These are phyloP conservation scores for Hippocampus barbouri DNA, from an alignment of 2,113 vertebrate genomes.

Conservation along the genomic window DNA sequence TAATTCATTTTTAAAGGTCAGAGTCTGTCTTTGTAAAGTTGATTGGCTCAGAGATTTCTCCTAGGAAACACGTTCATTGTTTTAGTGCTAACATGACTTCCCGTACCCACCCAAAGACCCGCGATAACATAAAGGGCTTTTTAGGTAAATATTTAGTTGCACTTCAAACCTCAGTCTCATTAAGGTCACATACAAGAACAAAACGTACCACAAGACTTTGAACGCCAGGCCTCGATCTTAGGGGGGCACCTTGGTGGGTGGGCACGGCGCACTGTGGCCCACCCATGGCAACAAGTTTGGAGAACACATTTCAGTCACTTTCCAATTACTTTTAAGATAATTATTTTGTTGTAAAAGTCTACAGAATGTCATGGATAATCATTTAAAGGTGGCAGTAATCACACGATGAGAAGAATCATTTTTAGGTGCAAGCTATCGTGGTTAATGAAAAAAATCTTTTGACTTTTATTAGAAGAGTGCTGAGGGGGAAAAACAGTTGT, in stretches of 20 bases:
- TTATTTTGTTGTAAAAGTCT: too few species aligned
- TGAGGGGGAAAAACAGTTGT: too few species aligned
- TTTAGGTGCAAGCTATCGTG: too few species aligned
- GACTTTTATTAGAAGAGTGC: too few species aligned
- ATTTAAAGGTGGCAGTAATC: too few species aligned
- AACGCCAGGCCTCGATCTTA: too few species aligned
- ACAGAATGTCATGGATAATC: too few species aligned
- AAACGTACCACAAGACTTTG: not conserved
- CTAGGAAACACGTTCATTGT: constrained; percentile 43
- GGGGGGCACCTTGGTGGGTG: too few species aligned
- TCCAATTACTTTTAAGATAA: not conserved
- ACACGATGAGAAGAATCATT: too few species aligned
- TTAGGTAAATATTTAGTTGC: not conserved
- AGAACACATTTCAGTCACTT: not conserved
- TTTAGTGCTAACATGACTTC: constrained; percentile 38
- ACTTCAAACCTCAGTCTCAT: constrained; percentile 22
- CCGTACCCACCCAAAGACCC: constrained; percentile 33
- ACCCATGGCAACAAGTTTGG: too few species aligned
- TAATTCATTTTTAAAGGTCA: constrained; percentile 25
- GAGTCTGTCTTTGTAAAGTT: constrained; percentile 13
- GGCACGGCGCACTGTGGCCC: too few species aligned
- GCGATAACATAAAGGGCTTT: constrained; percentile 40
- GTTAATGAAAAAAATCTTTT: too few species aligned
- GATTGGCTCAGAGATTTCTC: constrained; percentile 2
- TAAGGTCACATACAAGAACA: constrained; percentile 21